Percentiles rank a stretch among this genome's conserved stretches.
Evolutionary conservation across 2,797 vertebrate genomes (phyloP).

Genomic region (Trichosurus vulpecula): DNA sequence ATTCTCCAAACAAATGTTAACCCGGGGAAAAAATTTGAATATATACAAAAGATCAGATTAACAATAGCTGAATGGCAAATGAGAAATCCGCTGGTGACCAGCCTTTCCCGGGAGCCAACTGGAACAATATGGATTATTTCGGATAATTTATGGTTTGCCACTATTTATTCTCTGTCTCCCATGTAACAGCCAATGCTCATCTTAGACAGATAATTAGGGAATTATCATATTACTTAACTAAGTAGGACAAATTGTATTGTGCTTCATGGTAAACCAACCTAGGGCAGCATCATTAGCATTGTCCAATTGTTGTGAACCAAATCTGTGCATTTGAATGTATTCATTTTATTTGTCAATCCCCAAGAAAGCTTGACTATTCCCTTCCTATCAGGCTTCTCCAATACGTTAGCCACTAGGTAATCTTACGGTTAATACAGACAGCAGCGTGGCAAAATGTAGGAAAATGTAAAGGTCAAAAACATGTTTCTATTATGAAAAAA

Average conservation of each 20-base stretch:
- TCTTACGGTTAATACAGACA: conserved; percentile 84
- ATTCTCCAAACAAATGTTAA: conserved; percentile 80
- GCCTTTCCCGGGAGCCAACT: conserved; percentile 81
- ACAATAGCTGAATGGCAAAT: conserved; percentile 80
- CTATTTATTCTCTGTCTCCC: conserved; percentile 80
- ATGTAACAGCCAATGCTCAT: conserved; percentile 80
- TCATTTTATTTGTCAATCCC: conserved; percentile 81
- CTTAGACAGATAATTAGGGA: conserved; percentile 84
- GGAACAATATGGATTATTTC: conserved; percentile 83
- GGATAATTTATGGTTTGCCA: conserved; percentile 83
- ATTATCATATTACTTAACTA: conserved; percentile 86
- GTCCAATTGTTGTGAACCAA: conserved; percentile 84
- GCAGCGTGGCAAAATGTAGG: conserved; percentile 83
- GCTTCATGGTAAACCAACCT: conserved; percentile 75
- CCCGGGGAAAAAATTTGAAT: conserved; percentile 76
- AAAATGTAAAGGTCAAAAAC: conserved; percentile 90
- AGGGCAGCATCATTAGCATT: conserved; percentile 79
- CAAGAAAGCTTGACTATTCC: conserved; percentile 64
- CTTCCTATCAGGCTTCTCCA: conserved; percentile 69
- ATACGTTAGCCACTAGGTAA: conserved; percentile 84
- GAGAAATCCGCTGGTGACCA: conserved; percentile 80
- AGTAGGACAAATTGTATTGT: conserved; percentile 80
- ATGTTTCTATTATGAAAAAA: conserved; percentile 88
- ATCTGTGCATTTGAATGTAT: conserved; percentile 77
- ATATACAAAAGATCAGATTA: conserved; percentile 79